Conservation (phyloP, 1,140 invertebrate genomes). For the Drosophila ohnishii region DNA sequence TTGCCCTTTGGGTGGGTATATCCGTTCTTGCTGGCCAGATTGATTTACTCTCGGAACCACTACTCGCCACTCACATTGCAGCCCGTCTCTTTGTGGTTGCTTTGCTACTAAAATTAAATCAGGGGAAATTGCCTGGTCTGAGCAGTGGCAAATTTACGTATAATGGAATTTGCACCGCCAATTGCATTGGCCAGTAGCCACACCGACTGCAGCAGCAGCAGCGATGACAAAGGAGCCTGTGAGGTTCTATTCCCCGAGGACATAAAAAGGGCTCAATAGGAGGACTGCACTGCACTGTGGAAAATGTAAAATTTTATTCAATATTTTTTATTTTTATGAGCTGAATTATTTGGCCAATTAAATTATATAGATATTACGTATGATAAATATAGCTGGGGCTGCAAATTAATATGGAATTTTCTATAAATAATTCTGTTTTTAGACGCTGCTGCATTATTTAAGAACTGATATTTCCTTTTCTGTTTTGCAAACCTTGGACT, state of each 20-base stretch:
- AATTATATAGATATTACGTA: not conserved
- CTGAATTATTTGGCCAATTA: not conserved
- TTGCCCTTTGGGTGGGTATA: not conserved
- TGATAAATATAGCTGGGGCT: not conserved
- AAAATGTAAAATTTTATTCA: not conserved
- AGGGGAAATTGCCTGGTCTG: slow-evolving; percentile 26
- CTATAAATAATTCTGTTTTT: too few relatives aligned
- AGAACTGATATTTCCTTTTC: not conserved
- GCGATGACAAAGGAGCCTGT: slow-evolving; percentile 8
- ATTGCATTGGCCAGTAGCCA: slow-evolving; percentile 22
- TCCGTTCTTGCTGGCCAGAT: not conserved
- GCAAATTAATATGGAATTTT: not conserved
- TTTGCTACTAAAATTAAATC: slow-evolving; percentile 23
- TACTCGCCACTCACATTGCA: slow-evolving; percentile 14
- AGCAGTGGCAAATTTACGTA: slow-evolving; percentile 15
- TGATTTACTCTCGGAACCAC: slow-evolving; percentile 1
- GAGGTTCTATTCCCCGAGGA: not conserved
- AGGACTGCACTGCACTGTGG: slow-evolving; percentile 1
- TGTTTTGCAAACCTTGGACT: not conserved
- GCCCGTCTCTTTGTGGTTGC: slow-evolving; percentile 8
- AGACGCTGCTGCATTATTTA: not conserved
- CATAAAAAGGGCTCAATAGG: slow-evolving; percentile 2
- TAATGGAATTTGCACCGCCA: slow-evolving; percentile 25
- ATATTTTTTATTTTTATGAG: not conserved
- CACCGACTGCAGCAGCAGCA: not conserved